Conservation (phyloP, 1,140 invertebrate genomes). For the Ceratina calcarata region DNA sequence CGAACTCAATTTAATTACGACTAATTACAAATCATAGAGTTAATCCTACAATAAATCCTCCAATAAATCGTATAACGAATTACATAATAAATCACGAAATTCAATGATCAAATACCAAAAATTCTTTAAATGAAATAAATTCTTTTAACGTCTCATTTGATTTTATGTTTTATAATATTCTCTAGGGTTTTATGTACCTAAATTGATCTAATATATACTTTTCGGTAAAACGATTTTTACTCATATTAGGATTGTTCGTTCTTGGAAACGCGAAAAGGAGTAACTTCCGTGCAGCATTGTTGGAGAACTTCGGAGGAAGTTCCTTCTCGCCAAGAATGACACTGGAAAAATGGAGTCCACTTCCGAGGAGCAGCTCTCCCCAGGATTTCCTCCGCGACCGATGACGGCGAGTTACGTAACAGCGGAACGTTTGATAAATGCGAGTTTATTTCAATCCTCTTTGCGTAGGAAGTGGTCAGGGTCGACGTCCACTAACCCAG, state of each 20-base stretch:
- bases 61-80: neutral
- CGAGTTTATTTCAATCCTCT: constrained; percentile 66
- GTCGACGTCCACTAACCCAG: constrained; percentile 70
- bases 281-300: too few relatives aligned
- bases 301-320: neutral
- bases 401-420: constrained; percentile 35
- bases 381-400: constrained; percentile 10
- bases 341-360: constrained; percentile 8
- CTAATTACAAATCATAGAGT: neutral
- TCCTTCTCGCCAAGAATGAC: neutral
- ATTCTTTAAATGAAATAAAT: too few relatives aligned
- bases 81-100: too few relatives aligned
- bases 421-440: constrained; percentile 59
- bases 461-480: constrained; percentile 66
- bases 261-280: too few relatives aligned
- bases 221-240: too few relatives aligned
- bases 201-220: too few relatives aligned
- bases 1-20: constrained; percentile 12
- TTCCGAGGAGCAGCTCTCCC: neutral
- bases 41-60: neutral
- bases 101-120: too few relatives aligned
- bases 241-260: too few relatives aligned
- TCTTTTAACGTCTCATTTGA: too few relatives aligned
- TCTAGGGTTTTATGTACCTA: too few relatives aligned
- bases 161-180: too few relatives aligned